A percentile compares a stretch with the other conserved stretches of the same genome.
Conservation (phyloP, 1,140 invertebrate genomes). For the Drosophila melanogaster region Release_6_plus_ISO1_MT NT_033777.3:20722501-20723000, state of each 20-base stretch:
- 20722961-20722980: constrained; percentile 78
- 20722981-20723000: constrained; percentile 75
- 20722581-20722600: constrained; percentile 4
- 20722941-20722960: constrained; percentile 74
- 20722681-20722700: constrained; percentile 20
- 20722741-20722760: constrained; percentile 73
- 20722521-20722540: constrained; percentile 26
- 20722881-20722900: constrained; percentile 45
- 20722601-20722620: constrained; percentile 11
- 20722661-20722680: constrained; percentile 47
- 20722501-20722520: constrained; percentile 33
- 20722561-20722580: constrained; percentile 3
- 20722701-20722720: constrained; percentile 26
- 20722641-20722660: constrained; percentile 14
- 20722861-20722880: constrained; percentile 81
- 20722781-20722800: constrained; percentile 33
- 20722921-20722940: constrained; percentile 56
- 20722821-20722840: constrained; percentile 45
- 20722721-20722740: constrained; percentile 57
- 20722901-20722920: constrained; percentile 76
- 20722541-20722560: constrained; percentile 19
- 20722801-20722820: constrained; percentile 40
- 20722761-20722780: constrained; percentile 15
- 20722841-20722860: constrained; percentile 52
- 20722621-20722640: not conserved